Conservation (phyloP, 2,113 vertebrate genomes). For the Prinia subflava region DNA sequence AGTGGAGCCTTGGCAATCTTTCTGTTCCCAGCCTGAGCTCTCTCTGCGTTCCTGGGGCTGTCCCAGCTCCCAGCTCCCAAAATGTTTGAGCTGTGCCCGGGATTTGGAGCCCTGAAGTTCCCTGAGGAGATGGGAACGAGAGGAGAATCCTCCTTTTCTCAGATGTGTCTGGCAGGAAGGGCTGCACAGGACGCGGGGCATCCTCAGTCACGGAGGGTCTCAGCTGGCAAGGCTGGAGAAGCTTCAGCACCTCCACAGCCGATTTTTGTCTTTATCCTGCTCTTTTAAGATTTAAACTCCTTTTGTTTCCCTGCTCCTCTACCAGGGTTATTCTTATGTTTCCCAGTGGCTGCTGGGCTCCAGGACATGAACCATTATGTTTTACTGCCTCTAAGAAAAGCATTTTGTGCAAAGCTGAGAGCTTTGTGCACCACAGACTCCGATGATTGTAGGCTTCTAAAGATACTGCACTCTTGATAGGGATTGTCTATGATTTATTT, state of each 20-base stretch:
- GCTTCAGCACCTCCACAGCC: neutral
- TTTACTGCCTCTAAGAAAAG: neutral
- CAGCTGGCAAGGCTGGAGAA: neutral
- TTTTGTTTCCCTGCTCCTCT: neutral
- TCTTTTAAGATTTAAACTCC: neutral
- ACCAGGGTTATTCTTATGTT: neutral
- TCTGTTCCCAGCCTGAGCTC: neutral
- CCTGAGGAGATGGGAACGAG: neutral
- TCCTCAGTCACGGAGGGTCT: accelerated
- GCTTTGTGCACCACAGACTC: neutral
- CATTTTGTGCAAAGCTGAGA: neutral
- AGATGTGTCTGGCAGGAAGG: accelerated
- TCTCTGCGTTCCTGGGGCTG: accelerated
- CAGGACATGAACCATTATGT: neutral
- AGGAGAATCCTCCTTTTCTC: neutral
- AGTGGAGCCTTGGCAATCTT: neutral
- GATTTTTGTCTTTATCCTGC: neutral
- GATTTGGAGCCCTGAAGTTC: neutral
- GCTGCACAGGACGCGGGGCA: neutral
- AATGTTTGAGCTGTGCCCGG: accelerated
- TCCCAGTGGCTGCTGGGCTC: neutral
- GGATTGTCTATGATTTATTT: neutral
- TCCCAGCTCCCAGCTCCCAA: neutral
- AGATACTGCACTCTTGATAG: neutral
- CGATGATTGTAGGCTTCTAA: neutral